phyloP scores from a whole-genome alignment of 2,797 vertebrate species.

The Notolabrus celidotus region DNA sequence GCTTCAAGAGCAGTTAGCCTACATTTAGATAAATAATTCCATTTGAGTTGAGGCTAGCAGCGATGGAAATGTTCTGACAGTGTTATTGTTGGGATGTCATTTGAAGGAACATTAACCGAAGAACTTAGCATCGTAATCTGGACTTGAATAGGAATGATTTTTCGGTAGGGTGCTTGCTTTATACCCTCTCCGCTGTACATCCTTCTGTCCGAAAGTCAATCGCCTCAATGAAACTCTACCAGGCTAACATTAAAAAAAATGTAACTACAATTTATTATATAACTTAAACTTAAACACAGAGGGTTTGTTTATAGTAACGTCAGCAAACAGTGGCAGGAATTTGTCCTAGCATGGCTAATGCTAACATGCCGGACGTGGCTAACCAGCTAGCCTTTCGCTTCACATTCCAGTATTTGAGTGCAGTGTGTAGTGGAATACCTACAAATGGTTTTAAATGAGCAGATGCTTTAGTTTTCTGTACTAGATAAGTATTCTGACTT shows the following conservation, averaged over 20 bases:
- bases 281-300: not conserved
- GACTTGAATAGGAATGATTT: not conserved
- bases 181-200: constrained; percentile 19
- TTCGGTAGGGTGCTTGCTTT: constrained; percentile 34
- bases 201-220: not conserved
- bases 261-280: not conserved
- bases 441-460: constrained; percentile 7
- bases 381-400: constrained; percentile 36
- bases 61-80: not conserved
- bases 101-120: not conserved
- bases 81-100: not conserved
- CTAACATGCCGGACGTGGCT: constrained; percentile 45
- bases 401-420: constrained; percentile 29
- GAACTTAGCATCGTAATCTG: not conserved
- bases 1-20: not conserved
- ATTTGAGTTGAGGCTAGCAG: not conserved
- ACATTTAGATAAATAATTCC: not conserved
- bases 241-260: constrained; percentile 6
- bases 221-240: not conserved
- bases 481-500: constrained; percentile 11
- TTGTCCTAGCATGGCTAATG: constrained; percentile 50
- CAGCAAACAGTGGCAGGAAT: constrained; percentile 28
- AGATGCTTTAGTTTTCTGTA: constrained; percentile 12
- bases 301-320: constrained; percentile 9
- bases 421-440: constrained; percentile 40